A percentile compares a stretch with the other conserved stretches of the same genome.
Conservation (phyloP, 1,140 invertebrate species). For the Stegodyphus dumicola region DNA sequence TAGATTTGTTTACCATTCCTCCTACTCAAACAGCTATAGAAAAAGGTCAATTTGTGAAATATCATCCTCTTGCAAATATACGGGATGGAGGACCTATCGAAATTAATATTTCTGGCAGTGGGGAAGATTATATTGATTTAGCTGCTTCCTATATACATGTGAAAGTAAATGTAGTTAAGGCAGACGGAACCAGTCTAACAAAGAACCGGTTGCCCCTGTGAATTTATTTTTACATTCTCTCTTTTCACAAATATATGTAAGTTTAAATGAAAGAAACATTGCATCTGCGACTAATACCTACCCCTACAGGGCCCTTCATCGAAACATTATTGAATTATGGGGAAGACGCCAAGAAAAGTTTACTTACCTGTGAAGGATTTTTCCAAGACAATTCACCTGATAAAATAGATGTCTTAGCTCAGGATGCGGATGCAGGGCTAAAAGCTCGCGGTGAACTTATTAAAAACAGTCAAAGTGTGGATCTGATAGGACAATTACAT, state of each 20-base stretch:
- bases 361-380: background rate
- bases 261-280: background rate
- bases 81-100: constrained; percentile 8
- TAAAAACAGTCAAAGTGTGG: background rate
- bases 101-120: constrained; percentile 10
- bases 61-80: constrained; percentile 3
- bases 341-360: constrained; percentile 6
- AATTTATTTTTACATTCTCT: constrained; percentile 15
- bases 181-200: background rate
- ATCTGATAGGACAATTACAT: constrained; percentile 8
- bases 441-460: background rate
- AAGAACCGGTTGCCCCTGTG: background rate
- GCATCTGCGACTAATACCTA: background rate
- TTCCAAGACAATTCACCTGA: background rate
- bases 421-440: background rate
- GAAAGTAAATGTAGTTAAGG: background rate
- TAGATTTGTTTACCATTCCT: background rate
- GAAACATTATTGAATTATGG: constrained; percentile 13
- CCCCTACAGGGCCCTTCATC: constrained; percentile 1
- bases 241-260: background rate
- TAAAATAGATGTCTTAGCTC: background rate
- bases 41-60: constrained; percentile 7
- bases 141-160: background rate
- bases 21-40: background rate
- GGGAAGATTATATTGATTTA: background rate